Evolutionary conservation across 1,140 invertebrate species (phyloP).

Genomic region (Steinernema feltiae): DNA sequence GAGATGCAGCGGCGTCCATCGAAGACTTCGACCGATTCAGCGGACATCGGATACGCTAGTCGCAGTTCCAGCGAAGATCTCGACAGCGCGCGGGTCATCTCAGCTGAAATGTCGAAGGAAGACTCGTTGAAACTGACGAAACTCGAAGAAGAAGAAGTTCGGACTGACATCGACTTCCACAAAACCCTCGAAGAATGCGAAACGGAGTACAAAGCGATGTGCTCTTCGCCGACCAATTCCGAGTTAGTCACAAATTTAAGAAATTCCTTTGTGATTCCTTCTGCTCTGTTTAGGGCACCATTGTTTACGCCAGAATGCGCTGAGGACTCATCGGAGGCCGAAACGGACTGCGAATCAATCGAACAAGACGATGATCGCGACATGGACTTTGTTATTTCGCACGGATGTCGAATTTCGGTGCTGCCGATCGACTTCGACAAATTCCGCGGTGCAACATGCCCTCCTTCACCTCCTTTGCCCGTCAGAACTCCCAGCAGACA

Average conservation of each 20-base stretch:
- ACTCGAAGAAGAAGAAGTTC: neutral
- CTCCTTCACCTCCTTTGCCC: neutral
- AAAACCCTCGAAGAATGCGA: neutral
- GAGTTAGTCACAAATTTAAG: neutral
- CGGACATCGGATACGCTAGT: neutral
- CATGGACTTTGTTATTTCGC: neutral
- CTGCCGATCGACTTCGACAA: neutral
- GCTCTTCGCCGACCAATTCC: neutral
- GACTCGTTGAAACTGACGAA: neutral
- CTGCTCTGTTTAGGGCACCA: neutral
- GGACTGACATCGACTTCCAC: neutral
- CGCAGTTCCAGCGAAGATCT: constrained; percentile 4
- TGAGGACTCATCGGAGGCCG: neutral
- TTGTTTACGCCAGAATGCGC: neutral
- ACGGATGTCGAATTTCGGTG: neutral
- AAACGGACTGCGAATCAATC: neutral
- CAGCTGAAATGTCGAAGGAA: neutral
- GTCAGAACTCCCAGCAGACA: neutral
- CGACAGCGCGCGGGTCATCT: neutral
- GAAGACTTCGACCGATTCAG: neutral
- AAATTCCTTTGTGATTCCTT: too few species aligned
- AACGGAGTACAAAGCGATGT: neutral
- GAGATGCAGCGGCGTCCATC: neutral
- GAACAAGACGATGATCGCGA: neutral
- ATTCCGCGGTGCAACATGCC: neutral